phyloP scores from a whole-genome alignment of 1,140 invertebrate species.

The Diuraphis noxia region DNA sequence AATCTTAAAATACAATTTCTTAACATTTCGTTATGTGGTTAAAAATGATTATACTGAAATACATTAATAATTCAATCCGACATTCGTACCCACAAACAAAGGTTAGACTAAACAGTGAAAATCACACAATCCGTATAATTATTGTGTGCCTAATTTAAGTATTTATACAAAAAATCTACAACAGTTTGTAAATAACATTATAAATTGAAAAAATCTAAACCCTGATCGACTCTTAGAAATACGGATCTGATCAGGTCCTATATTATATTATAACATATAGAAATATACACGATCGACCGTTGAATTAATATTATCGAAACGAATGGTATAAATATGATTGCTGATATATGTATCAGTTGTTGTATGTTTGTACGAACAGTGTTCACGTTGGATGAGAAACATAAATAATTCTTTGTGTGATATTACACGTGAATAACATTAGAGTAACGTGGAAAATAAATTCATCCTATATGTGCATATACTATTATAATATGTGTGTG shows the following conservation, averaged over 20 bases:
- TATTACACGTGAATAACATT: slow-evolving; percentile 1
- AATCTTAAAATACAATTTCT: no score
- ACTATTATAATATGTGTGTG: neutral
- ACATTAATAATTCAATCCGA: no score
- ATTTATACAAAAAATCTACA: no score
- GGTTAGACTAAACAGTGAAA: no score
- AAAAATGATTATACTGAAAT: no score
- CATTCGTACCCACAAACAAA: no score
- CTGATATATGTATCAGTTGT: neutral
- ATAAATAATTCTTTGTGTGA: neutral
- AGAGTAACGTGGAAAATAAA: neutral
- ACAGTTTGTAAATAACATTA: neutral
- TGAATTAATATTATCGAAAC: neutral
- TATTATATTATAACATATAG: neutral
- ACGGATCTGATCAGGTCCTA: neutral
- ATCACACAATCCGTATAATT: no score
- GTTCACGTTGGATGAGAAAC: neutral
- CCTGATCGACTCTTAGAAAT: neutral
- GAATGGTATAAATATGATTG: neutral
- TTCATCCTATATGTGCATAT: neutral
- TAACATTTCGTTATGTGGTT: no score
- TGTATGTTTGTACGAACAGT: no score
- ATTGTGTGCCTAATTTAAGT: no score
- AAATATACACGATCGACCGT: neutral
- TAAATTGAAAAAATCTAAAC: no score